Conservation (phyloP, 2,797 vertebrate species). For the Halcyon chelicuti region DNA sequence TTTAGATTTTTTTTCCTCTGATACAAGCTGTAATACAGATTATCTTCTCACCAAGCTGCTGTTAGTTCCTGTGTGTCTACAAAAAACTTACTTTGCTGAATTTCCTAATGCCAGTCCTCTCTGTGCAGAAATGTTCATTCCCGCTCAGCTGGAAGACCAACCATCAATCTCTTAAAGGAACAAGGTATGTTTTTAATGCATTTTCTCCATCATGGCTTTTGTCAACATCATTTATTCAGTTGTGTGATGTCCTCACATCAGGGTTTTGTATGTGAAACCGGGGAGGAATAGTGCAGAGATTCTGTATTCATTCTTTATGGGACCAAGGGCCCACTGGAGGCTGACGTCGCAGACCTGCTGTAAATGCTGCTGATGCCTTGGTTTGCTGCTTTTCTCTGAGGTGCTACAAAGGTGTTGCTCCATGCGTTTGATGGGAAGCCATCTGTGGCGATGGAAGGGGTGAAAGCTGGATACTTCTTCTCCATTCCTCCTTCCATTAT, state of each 20-base stretch:
- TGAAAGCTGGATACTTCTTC: constrained; percentile 93
- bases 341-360: background rate
- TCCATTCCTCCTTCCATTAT: constrained; percentile 94
- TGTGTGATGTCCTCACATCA: background rate
- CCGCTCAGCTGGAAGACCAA: constrained; percentile 95
- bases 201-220: background rate
- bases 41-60: background rate
- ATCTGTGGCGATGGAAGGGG: constrained; percentile 93
- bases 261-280: background rate
- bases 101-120: background rate
- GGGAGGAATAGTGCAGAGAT: background rate
- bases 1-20: background rate
- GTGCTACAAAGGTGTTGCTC: constrained; percentile 89
- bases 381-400: constrained; percentile 71
- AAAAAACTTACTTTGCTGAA: background rate
- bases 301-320: background rate
- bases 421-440: constrained; percentile 97
- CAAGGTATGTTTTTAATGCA: constrained; percentile 82
- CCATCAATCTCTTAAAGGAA: constrained; percentile 91
- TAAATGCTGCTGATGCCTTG: background rate
- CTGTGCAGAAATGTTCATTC: constrained; percentile 94
- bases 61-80: background rate
- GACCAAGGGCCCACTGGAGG: background rate
- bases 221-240: background rate
- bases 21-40: background rate